Conservation (phyloP, 2,113 vertebrate species). For the Cyprinodon variegatus region DNA sequence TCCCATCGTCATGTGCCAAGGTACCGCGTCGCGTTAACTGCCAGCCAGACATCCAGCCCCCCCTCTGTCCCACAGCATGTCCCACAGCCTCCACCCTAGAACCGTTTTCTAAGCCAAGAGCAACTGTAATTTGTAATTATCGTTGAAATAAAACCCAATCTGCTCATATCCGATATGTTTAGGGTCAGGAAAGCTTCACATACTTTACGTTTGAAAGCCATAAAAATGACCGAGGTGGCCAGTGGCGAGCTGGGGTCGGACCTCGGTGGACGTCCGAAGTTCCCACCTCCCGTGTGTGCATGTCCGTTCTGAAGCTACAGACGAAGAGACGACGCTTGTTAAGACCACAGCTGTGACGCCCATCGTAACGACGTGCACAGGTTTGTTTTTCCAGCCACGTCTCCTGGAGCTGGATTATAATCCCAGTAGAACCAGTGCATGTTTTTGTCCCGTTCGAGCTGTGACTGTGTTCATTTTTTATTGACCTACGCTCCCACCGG, state of each 20-base stretch:
- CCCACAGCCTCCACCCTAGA: not conserved
- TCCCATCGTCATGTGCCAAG: slow-evolving; percentile 79
- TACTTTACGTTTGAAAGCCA: slow-evolving; percentile 57
- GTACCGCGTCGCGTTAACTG: slow-evolving; percentile 80
- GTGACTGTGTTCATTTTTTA: slow-evolving; percentile 83
- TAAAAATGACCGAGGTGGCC: slow-evolving; percentile 32
- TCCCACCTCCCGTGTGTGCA: slow-evolving; percentile 76
- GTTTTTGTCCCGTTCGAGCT: slow-evolving; percentile 88
- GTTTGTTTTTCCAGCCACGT: slow-evolving; percentile 72
- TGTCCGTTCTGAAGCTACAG: slow-evolving; percentile 83
- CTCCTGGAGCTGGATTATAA: slow-evolving; percentile 85
- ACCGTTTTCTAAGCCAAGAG: not conserved
- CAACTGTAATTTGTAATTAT: not conserved
- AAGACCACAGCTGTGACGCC: slow-evolving; percentile 88
- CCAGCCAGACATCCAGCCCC: slow-evolving; percentile 72
- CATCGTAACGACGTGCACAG: slow-evolving; percentile 51
- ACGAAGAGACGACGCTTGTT: slow-evolving; percentile 75
- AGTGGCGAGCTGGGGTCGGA: not conserved
- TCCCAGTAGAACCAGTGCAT: slow-evolving; percentile 90
- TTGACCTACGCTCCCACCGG: slow-evolving; percentile 23
- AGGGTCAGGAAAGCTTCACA: not conserved
- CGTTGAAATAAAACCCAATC: not conserved
- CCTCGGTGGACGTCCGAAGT: no score
- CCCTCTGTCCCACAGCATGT: not conserved
- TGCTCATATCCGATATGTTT: not conserved